phyloP scores from a whole-genome alignment of 2,797 vertebrate genomes.

The Echeneis naucrates region DNA sequence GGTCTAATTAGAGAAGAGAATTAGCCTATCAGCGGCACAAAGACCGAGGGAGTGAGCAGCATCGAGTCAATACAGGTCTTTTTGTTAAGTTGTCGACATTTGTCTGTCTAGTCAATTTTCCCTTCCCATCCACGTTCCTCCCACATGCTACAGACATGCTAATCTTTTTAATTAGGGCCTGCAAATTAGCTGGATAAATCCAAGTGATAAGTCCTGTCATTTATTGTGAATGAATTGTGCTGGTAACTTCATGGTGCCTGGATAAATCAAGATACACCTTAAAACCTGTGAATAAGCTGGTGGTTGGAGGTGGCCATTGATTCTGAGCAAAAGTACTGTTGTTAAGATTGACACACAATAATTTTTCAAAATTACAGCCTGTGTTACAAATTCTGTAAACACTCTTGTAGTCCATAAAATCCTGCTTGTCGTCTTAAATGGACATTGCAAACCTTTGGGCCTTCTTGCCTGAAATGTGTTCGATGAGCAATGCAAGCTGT shows the following conservation, averaged over 20 bases:
- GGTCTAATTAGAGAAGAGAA: conserved; percentile 64
- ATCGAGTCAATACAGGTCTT: conserved; percentile 41
- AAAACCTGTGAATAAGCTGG: conserved; percentile 13
- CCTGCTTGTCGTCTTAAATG: conserved; percentile 18
- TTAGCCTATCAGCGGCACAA: conserved; percentile 62
- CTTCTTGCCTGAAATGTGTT: conserved; percentile 4
- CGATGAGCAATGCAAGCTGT: conserved; percentile 32
- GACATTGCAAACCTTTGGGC: conserved; percentile 19
- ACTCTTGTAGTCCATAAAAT: conserved; percentile 1
- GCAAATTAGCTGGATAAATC: conserved; percentile 20
- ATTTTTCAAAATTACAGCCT: not conserved
- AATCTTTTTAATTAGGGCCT: conserved; percentile 38
- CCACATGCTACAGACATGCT: conserved; percentile 41
- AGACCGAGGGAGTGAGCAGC: conserved; percentile 48
- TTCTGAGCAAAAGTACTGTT: conserved; percentile 3
- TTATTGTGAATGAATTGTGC: conserved; percentile 41
- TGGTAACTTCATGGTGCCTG: conserved; percentile 26
- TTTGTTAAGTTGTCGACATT: conserved; percentile 33
- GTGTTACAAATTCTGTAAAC: not conserved
- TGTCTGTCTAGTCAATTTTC: not conserved
- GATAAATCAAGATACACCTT: conserved; percentile 22
- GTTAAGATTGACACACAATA: conserved; percentile 1
- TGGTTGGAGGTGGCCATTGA: not conserved
- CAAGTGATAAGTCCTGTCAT: conserved; percentile 28
- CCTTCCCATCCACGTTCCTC: conserved; percentile 19